These are phyloP conservation scores for Drosophila lutescens DNA, from an alignment of 2,888 invertebrate species.

Conservation along the genomic window DNA sequence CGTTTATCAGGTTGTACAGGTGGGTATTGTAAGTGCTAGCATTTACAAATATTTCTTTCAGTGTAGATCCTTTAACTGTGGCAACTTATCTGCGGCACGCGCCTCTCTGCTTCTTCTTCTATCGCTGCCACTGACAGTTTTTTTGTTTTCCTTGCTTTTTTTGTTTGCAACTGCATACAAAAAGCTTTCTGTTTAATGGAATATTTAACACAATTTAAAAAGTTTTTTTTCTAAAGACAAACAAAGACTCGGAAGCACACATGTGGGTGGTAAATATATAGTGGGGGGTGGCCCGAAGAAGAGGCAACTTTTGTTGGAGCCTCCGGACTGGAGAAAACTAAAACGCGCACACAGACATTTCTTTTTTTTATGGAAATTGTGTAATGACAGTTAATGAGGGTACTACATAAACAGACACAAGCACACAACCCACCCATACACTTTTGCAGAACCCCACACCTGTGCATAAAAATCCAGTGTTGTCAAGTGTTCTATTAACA, in stretches of 20 bases:
- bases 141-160: conserved; percentile 29
- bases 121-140: conserved; percentile 48
- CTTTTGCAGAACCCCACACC: conserved; percentile 7
- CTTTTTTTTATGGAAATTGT: conserved; percentile 74
- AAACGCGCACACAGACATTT: conserved; percentile 25
- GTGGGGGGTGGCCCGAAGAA: not conserved
- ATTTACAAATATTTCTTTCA: not conserved
- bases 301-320: conserved; percentile 41
- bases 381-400: conserved; percentile 77
- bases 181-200: conserved; percentile 80
- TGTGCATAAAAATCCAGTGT: conserved; percentile 71
- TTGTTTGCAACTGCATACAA: conserved; percentile 53
- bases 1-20: not conserved
- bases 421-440: conserved; percentile 7
- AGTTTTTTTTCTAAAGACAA: conserved; percentile 67
- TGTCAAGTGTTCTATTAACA: conserved; percentile 75
- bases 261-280: conserved; percentile 27
- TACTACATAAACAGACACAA: conserved; percentile 62
- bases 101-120: conserved; percentile 39
- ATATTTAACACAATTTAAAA: conserved; percentile 80
- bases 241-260: conserved; percentile 66
- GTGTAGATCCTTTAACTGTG: conserved; percentile 46
- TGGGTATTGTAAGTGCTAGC: not conserved
- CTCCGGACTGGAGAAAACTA: conserved; percentile 39
- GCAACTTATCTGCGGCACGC: conserved; percentile 53